These are phyloP conservation scores for Atherinosoma microstoma DNA, from an alignment of 2,797 vertebrate species.

Conservation along the genomic window DNA sequence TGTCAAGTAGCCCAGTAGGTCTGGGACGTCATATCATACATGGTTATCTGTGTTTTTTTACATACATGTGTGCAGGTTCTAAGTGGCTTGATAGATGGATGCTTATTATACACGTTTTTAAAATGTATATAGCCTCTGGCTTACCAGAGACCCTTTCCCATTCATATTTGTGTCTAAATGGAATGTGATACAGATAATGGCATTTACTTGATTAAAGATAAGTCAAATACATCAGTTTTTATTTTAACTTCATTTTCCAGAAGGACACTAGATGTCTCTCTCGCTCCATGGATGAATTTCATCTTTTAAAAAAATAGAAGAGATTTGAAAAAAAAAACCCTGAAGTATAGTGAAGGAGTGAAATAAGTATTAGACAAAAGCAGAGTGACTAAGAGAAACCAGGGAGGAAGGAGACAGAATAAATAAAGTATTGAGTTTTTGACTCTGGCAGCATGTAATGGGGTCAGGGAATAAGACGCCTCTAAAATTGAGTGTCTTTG, in stretches of 20 bases:
- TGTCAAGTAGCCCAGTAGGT: conserved; percentile 14
- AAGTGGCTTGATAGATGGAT: background rate
- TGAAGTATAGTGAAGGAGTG: conserved; percentile 56
- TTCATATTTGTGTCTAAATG: conserved; percentile 2
- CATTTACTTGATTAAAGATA: background rate
- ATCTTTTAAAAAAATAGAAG: background rate
- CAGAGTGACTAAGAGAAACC: conserved; percentile 62
- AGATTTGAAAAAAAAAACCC: conserved; percentile 1
- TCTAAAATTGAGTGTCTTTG: conserved; percentile 82
- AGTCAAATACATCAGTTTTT: conserved; percentile 6
- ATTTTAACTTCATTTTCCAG: conserved; percentile 28
- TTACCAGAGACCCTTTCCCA: background rate
- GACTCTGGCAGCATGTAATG: conserved; percentile 78
- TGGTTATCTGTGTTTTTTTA: background rate
- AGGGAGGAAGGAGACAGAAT: conserved; percentile 66
- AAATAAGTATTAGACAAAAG: conserved; percentile 69
- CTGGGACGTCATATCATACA: background rate
- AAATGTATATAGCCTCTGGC: background rate
- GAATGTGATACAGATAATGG: background rate
- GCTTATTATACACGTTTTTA: background rate
- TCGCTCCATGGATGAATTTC: conserved; percentile 80
- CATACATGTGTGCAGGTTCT: background rate
- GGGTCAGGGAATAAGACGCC: conserved; percentile 83
- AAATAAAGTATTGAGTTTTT: conserved; percentile 84
- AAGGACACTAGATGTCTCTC: conserved; percentile 85